phyloP scores from a whole-genome alignment of 2,797 vertebrate species.

The Chelon auratus region DNA sequence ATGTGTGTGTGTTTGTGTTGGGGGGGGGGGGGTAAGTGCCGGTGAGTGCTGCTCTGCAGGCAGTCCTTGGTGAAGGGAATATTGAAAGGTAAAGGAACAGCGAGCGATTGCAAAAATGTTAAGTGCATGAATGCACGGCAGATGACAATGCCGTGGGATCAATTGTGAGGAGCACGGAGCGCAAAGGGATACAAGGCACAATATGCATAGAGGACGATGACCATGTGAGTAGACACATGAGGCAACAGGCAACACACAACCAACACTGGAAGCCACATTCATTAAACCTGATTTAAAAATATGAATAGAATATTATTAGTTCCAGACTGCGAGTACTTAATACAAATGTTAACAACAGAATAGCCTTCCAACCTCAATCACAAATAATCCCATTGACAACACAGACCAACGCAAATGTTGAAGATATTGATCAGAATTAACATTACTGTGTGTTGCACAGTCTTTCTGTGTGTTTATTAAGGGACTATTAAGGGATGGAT shows the following conservation, averaged over 20 bases:
- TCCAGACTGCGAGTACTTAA: no score
- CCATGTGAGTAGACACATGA: slow-evolving; percentile 9
- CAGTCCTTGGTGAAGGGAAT: slow-evolving; percentile 36
- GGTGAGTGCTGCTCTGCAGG: slow-evolving; percentile 48
- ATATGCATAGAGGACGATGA: slow-evolving; percentile 32
- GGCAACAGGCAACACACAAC: background rate
- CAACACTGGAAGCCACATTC: background rate
- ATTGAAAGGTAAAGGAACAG: slow-evolving; percentile 66
- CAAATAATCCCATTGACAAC: no score
- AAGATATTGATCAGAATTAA: no score
- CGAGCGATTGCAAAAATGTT: slow-evolving; percentile 58
- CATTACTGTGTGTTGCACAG: no score
- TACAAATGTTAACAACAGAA: no score
- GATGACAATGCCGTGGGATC: slow-evolving; percentile 56
- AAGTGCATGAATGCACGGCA: slow-evolving; percentile 61
- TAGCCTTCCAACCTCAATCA: no score
- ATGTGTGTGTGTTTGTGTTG: slow-evolving; percentile 11
- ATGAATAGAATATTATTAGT: no score
- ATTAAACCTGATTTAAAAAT: background rate
- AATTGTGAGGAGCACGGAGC: slow-evolving; percentile 44
- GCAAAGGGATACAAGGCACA: slow-evolving; percentile 15
- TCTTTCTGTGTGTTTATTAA: no score
- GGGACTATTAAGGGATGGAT: no score
- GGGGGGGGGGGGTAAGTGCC: slow-evolving; percentile 3
- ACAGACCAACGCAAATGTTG: no score